Evolutionary conservation across 2,888 invertebrate genomes (phyloP).

Genomic region (Junonia oenone): DNA sequence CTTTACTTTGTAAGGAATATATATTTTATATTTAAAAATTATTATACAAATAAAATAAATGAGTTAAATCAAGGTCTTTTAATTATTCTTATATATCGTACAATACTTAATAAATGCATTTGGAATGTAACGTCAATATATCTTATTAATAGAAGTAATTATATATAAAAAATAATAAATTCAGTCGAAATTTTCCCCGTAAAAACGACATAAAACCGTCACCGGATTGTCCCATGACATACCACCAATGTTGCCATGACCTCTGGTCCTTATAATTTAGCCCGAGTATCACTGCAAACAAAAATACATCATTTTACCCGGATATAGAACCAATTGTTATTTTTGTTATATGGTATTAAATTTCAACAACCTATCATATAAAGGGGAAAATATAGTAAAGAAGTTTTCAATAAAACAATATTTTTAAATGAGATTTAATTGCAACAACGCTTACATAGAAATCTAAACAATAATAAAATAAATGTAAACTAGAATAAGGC

Average conservation of each 20-base stretch:
- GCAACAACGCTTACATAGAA: constrained; percentile 26
- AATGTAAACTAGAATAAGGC: constrained; percentile 23
- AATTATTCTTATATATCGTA: not conserved
- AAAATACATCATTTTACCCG: constrained; percentile 25
- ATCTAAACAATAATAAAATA: constrained; percentile 22
- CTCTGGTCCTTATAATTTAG: constrained; percentile 44
- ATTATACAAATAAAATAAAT: not conserved
- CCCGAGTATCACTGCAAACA: constrained; percentile 44
- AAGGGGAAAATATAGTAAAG: not conserved
- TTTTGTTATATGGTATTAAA: too few species aligned
- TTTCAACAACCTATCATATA: too few species aligned
- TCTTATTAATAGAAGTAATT: not conserved
- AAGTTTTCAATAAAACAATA: constrained; percentile 39
- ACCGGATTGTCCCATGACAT: constrained; percentile 28
- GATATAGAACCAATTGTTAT: too few species aligned
- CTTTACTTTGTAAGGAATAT: constrained; percentile 4
- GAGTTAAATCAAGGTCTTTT: not conserved
- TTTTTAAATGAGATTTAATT: constrained; percentile 30
- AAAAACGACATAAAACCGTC: constrained; percentile 37
- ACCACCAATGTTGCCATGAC: constrained; percentile 8
- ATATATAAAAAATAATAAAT: not conserved
- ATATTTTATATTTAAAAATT: not conserved
- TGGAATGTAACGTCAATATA: not conserved
- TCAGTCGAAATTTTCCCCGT: not conserved
- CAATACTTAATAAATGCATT: not conserved